Percentiles rank a stretch among this genome's conserved stretches.
Evolutionary conservation across 1,140 invertebrate species (phyloP).

Genomic region (Forficula auricularia): DNA sequence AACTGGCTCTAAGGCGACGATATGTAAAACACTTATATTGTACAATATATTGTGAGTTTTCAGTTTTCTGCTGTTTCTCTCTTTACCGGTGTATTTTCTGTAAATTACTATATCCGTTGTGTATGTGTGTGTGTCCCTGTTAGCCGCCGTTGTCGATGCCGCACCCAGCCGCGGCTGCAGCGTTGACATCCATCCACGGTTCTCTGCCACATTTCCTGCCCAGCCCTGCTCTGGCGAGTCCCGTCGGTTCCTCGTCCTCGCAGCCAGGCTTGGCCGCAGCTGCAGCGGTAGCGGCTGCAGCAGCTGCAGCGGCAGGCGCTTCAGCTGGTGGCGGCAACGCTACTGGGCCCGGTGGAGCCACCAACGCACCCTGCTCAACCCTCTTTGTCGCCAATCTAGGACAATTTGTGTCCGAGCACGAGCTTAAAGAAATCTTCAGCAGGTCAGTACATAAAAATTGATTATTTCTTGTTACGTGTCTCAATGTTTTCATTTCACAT

Average conservation of each 20-base stretch:
- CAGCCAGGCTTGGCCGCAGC: conserved; percentile 33
- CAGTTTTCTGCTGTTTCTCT: conserved; percentile 4
- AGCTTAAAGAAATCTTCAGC: conserved; percentile 93
- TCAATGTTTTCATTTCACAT: no score
- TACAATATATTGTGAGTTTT: no score
- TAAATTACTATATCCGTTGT: no score
- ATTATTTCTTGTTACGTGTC: no score
- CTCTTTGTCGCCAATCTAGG: conserved; percentile 94
- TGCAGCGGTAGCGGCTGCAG: conserved; percentile 18
- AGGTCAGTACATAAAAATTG: conserved; percentile 56
- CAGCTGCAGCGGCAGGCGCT: conserved; percentile 15
- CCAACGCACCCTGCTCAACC: conserved; percentile 80
- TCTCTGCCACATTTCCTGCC: conserved; percentile 58
- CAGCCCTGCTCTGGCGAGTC: conserved; percentile 67
- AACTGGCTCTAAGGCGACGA: no score
- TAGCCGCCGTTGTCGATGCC: conserved; percentile 53
- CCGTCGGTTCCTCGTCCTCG: conserved; percentile 63
- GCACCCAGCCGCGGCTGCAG: conserved; percentile 45
- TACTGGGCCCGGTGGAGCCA: conserved; percentile 23
- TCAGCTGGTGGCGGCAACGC: no score
- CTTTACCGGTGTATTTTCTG: not conserved
- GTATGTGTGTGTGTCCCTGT: not conserved
- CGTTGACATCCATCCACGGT: conserved; percentile 57
- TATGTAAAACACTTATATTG: no score
- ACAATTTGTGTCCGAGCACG: conserved; percentile 88